Base-by-base conservation (phyloP, 2,888 invertebrate genomes). In the Peribatodes rhomboidaria region DNA sequence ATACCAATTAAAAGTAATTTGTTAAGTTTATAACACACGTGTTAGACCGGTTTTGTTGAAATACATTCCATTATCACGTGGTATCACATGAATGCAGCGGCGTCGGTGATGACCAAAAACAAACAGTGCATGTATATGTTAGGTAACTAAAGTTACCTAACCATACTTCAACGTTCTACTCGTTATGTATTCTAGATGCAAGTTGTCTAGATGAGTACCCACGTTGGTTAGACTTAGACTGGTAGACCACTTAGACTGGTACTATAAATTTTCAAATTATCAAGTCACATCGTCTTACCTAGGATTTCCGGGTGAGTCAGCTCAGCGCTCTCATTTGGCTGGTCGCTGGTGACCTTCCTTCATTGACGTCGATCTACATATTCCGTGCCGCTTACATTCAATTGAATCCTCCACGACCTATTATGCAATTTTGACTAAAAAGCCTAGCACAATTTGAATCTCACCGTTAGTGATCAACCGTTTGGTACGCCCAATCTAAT, bases 351-450 rank as follows among this genome's bases (percentile, higher is more conserved):
- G 64, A 59, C 64, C 64, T 64, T 64, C 58, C 54, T 64, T 49
- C 59, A 59, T 49, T 59, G 53, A 53, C 42, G 53, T 58, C 58
- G 31, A 46, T 63, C 53, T 33, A 47, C 57, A 53, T 42, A 64
- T 64, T 57, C 46, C 56, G 49, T 59, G 13, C 54, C 54, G 53
- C 54, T 55, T 63, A 63, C 49, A 18, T 35, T 35, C 64, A 64
- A 64, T 64, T 64, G 54, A 59, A 54, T 64, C 37, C 27, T 59
- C n/a, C 39, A 63, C 58, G 46, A 41, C 35, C 59, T 53, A 63
- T 63, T 58, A 58, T 52, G 47, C 47, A 64, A 64, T 64, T 64
- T 58, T 54, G 52, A 27, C 41, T 37, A 58, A 57, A 61, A 57
- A 57, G 37, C 22, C 16, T 18, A 41, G 42, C 55, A 42, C 41